Evolutionary conservation across 2,888 invertebrate species (phyloP), one percentile per base, ranked within the genome.

Genomic region (Helleia helle): DNA sequence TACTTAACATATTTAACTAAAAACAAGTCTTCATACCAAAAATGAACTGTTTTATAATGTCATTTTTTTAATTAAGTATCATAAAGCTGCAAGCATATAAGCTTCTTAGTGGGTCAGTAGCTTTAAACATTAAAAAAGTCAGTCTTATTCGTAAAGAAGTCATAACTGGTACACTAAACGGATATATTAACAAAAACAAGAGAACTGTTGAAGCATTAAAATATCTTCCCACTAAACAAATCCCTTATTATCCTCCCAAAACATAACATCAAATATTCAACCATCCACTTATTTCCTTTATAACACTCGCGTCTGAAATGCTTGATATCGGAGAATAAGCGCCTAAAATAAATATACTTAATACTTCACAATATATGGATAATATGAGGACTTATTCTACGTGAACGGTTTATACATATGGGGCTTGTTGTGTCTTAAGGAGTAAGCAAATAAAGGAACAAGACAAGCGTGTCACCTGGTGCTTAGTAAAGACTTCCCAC

Each of bases 301-400:
- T 7, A 22, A 22, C 22, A 22, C 22, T 5, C 22, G 22, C 8
- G 22, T 22, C 22, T 22, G 8, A 8, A 22, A 38, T 43, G 47
- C 38, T 43, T 38, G 26, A 46, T 44, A 47, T 47, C 44, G 40
- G 43, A 36, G 41, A 48, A 42, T 40, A 38, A 42, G 47, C 45
- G 43, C 49, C 46, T 48, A 50, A 46, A 48, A 49, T 49, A 51
- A 51, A 59, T 58, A 55, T 56, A 56, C 58, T 65, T 64, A 65
- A 62, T 60, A 65, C 58, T 55, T 56, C 56, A 46, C 55, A 54
- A 59, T 65, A 56, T 58, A 50, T 52, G 62, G 61, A 70, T 71
- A 63, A 71, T 71, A 71, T 66, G 73, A 71, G 65, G 62, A 67
- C 64, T 76, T 71, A 72, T 69, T 70, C 65, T 52, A 58, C 56